Evolutionary conservation across 2,888 invertebrate species (phyloP), one percentile per base, ranked within the genome.

Genomic region (Lasioglossum morio): DNA sequence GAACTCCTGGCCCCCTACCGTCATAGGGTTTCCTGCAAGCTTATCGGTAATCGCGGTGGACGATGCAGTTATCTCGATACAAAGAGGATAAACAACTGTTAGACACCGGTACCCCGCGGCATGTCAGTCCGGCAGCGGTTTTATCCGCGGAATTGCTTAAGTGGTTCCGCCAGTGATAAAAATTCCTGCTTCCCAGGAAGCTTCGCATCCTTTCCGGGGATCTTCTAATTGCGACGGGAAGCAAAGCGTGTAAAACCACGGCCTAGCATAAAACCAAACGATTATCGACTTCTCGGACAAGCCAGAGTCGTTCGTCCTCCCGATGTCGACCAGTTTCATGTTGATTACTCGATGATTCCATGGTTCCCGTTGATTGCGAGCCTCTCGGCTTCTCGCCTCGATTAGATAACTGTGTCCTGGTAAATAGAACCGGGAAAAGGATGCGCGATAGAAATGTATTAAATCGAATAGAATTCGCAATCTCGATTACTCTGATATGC

Each of bases 111-210:
- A 81, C 69, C 69, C 69, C 48, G 69, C 27, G 53, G 40, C 75
- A 72, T 16, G 53, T 48, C 57, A 48, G 53, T 77, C 72, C 34
- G 37, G 75, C 70, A 63, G 63, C 63, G 63, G 63, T 30, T 74
- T 77, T 79, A 86, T 87, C 83, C 46, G 60, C 57, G 66, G 82
- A 75, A 75, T 79, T 78, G 77, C 69, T 27, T 82, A 73, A 79
- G 77, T 70, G 81, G 82, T 81, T 85, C 72, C 30, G 46, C 27
- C 27, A 7, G 77, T 73, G 85, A 89, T 86, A 89, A 86, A 75
- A 73, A 72, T 88, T 86, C 63, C 69, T 72, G 77, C 48, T 53
- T 86, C 74, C 74, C 82, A 81, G 83, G 87, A 89, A 89, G 77
- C 78, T n/a, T 48, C 73, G 77, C 77, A 81, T 89, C 89, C 89